Percentiles rank a stretch among this genome's conserved stretches.
phyloP scores from a whole-genome alignment of 2,113 vertebrate species.

The Etia nguti region DNA sequence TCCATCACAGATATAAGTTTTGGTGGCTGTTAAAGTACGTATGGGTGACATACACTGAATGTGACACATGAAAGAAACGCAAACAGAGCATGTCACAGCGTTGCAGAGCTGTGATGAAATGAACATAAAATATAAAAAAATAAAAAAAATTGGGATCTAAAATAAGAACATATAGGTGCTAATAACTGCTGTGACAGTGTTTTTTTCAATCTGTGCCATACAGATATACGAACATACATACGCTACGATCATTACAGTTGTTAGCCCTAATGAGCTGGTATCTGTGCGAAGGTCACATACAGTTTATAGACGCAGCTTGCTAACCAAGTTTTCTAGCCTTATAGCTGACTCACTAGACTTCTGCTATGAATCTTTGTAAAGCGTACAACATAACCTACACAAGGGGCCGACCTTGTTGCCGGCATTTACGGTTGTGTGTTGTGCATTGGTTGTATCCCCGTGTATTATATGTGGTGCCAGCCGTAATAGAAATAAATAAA shows the following conservation, averaged over 20 bases:
- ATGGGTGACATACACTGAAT: neutral
- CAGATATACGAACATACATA: fast-evolving
- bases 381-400: neutral
- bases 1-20: neutral
- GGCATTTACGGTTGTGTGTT: neutral
- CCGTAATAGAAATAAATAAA: neutral
- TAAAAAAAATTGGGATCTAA: neutral
- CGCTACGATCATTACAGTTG: neutral
- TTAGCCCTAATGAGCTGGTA: neutral
- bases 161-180: neutral
- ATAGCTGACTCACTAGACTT: neutral
- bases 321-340: neutral
- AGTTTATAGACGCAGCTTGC: neutral
- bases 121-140: neutral
- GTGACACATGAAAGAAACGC: neutral
- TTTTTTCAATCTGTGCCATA: neutral
- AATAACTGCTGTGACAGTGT: neutral
- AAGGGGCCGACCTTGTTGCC: neutral
- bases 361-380: neutral
- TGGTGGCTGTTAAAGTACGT: neutral
- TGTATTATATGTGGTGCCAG: neutral
- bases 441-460: neutral
- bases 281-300: fast-evolving
- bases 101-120: neutral
- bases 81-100: fast-evolving